Percentiles rank a stretch among this genome's conserved stretches.
Evolutionary conservation across 2,797 vertebrate species (phyloP).

Genomic region (Apodemus agrarius): DNA sequence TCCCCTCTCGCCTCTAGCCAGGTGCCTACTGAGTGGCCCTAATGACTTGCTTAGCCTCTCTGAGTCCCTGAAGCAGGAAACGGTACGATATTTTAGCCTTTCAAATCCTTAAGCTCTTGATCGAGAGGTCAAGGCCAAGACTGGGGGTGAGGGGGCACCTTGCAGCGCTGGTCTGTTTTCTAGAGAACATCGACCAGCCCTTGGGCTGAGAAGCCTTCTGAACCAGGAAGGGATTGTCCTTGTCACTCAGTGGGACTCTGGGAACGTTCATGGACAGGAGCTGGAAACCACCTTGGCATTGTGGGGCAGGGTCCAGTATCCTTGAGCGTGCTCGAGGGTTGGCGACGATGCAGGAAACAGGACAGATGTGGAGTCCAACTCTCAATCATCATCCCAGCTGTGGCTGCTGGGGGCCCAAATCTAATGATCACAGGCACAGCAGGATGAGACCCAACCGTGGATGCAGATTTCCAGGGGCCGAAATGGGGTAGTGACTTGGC

Average conservation of each 20-base stretch:
- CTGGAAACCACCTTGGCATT: no score
- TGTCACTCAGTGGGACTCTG: background rate
- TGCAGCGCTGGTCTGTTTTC: background rate
- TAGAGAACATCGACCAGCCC: background rate
- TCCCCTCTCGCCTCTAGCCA: background rate
- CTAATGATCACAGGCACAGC: no score
- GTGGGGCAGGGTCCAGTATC: accelerated
- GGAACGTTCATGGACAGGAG: background rate
- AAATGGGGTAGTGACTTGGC: no score
- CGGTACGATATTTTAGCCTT: accelerated
- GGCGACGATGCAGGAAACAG: no score
- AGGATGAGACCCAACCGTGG: accelerated
- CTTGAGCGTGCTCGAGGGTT: background rate
- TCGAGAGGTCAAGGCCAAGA: background rate
- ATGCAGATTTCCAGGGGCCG: background rate
- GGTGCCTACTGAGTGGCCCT: background rate
- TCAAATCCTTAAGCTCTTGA: background rate
- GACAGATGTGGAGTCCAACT: background rate
- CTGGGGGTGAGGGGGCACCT: background rate
- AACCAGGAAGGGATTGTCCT: background rate
- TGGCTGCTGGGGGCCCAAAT: background rate
- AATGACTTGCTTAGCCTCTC: background rate
- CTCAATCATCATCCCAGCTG: accelerated
- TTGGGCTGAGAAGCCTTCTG: no score
- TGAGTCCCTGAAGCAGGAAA: background rate